Percentiles rank a stretch among this genome's conserved stretches.
These are phyloP conservation scores for Leucania comma DNA, from an alignment of 2,888 invertebrate genomes.

Conservation along the genomic window DNA sequence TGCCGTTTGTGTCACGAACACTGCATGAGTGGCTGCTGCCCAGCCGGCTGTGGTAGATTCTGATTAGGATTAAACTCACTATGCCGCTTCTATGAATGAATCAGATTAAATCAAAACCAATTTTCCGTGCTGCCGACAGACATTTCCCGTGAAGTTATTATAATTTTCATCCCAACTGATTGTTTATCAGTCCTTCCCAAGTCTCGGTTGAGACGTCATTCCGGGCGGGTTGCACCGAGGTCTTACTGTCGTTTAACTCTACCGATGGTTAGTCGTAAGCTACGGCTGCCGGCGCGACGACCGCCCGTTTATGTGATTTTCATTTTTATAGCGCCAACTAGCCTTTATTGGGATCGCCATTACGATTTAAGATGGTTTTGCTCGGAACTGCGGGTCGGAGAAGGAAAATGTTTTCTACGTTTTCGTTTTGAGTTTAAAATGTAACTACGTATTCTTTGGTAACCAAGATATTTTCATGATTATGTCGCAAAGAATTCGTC, in stretches of 20 bases:
- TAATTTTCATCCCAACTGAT: constrained; percentile 18
- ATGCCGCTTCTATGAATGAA: neutral
- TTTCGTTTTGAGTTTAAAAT: constrained; percentile 34
- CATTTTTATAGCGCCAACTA: constrained; percentile 61
- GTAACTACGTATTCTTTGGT: neutral
- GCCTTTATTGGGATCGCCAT: constrained; percentile 54
- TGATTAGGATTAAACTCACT: constrained; percentile 1
- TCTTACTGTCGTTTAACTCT: constrained; percentile 58
- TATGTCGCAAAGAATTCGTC: neutral
- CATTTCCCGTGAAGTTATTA: constrained; percentile 25
- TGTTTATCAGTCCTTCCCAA: constrained; percentile 19
- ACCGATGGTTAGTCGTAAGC: constrained; percentile 54
- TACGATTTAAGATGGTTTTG: constrained; percentile 45
- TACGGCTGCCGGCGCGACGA: constrained; percentile 31
- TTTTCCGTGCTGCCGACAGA: constrained; percentile 10
- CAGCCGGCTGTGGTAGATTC: neutral
- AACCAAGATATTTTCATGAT: neutral
- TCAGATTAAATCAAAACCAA: constrained; percentile 9
- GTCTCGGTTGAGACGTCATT: constrained; percentile 28
- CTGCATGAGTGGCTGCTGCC: neutral
- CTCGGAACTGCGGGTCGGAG: constrained; percentile 19
- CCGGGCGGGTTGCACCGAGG: constrained; percentile 47
- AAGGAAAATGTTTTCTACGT: constrained; percentile 30
- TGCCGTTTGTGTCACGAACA: neutral
- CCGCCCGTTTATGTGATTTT: constrained; percentile 51